Base-by-base conservation (phyloP, 2,888 invertebrate species). In the Callinectes sapidus region DNA sequence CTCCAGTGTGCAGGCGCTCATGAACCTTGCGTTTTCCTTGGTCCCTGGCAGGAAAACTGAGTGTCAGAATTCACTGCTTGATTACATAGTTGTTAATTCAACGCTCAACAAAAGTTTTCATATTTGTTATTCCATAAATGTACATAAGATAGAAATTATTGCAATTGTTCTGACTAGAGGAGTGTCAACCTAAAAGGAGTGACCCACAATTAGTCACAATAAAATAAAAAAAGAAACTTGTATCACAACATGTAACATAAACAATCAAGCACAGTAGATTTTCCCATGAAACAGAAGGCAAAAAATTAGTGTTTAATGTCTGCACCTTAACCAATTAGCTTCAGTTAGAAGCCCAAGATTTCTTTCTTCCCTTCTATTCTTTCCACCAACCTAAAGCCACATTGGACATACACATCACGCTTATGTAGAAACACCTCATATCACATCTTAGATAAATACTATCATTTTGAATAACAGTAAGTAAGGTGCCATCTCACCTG, bases 1-100 rank as follows among this genome's bases (percentile, higher is more conserved):
- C 94, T 23, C 94, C 94, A 28, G 93, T 93, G 77, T 93, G 93
- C 14, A 93, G 90, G 23, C 93, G n/a, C 81, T 93, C 93, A 86
- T 93, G 93, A 8, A 93, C 91, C 81, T 93, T 93, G n/a, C 91
- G 61, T 55, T 93, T 93, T 14, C 93, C 93, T 90, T 91, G 93
- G 42, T 93, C 93, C 71, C 93, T 93, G 90, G n/a, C 23, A 42
- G 77, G 85, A 88, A 23, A 61, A 61, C 23, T 85, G 28, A 32
- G 18, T 23, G 16, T 55, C 28, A 88, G 88, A 28, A 39, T 66
- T 39, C 54, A 48, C 90, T 88, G 23, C 0, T 87, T 48, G 35
- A 85, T 85, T 39, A 54, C 16, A 86, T 14, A 5, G 18, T 42
- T 90, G 39, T 71, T 13, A 71, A 71, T 23, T 28, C 8, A 71